phyloP scores from a whole-genome alignment of 2,888 invertebrate genomes.

The Cistogaster globosa region DNA sequence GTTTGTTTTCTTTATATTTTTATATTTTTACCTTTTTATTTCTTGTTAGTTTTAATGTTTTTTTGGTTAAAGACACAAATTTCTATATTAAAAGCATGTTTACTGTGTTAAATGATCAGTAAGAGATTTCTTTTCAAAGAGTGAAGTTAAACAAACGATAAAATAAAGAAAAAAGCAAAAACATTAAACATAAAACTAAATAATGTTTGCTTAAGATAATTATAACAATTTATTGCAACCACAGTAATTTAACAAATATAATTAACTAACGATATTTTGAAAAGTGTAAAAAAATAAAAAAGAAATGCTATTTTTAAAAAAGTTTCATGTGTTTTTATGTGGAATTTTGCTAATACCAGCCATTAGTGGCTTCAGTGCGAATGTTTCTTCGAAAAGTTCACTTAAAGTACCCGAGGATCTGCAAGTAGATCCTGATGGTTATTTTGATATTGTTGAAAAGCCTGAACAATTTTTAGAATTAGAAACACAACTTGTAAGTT shows the following conservation, averaged over 20 bases:
- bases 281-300: neutral
- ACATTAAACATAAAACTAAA: slow-evolving; percentile 16
- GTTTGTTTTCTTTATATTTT: slow-evolving; percentile 18
- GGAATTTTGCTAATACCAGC: slow-evolving; percentile 27
- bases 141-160: slow-evolving; percentile 45
- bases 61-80: slow-evolving; percentile 54
- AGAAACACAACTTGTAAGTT: slow-evolving; percentile 69
- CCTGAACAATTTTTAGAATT: slow-evolving; percentile 74
- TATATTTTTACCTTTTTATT: slow-evolving; percentile 58
- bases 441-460: slow-evolving; percentile 73
- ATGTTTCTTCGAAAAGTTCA: slow-evolving; percentile 24
- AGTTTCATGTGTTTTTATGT: slow-evolving; percentile 10
- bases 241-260: slow-evolving; percentile 24
- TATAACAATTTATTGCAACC: slow-evolving; percentile 36
- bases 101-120: slow-evolving; percentile 66
- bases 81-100: slow-evolving; percentile 64
- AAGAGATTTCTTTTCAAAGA: slow-evolving; percentile 68
- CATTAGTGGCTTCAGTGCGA: slow-evolving; percentile 32
- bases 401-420: slow-evolving; percentile 53
- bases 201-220: slow-evolving; percentile 56
- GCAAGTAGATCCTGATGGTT: slow-evolving; percentile 75
- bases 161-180: slow-evolving; percentile 30
- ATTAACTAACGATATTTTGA: neutral
- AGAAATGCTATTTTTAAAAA: slow-evolving; percentile 48
- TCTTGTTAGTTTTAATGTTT: slow-evolving; percentile 53